Evolutionary conservation across 2,113 vertebrate species (phyloP).

Genomic region (Lophius piscatorius): DNA sequence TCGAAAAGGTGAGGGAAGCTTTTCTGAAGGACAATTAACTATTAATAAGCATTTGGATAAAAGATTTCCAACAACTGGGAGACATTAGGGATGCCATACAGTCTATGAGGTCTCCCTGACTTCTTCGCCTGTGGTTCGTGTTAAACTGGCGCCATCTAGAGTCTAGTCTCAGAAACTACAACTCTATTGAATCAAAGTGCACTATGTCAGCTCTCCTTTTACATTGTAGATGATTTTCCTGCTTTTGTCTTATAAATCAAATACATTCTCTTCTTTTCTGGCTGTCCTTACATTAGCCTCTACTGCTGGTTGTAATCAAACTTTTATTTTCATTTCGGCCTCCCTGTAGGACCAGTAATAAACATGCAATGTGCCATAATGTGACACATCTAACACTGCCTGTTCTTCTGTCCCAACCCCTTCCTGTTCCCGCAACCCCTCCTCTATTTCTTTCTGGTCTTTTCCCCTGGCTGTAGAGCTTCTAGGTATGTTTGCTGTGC

Average conservation of each 20-base stretch:
- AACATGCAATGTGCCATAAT: slow-evolving; percentile 44
- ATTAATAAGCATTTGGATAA: not conserved
- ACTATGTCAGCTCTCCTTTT: slow-evolving; percentile 26
- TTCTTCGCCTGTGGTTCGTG: not conserved
- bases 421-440: slow-evolving; percentile 18
- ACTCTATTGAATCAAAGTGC: slow-evolving; percentile 13
- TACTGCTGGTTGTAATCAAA: slow-evolving; percentile 36
- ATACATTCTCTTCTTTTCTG: slow-evolving; percentile 17
- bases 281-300: slow-evolving; percentile 21
- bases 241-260: slow-evolving; percentile 25
- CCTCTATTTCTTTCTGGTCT: slow-evolving; percentile 36
- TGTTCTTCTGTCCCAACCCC: slow-evolving; percentile 61
- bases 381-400: slow-evolving; percentile 60
- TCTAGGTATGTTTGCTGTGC: slow-evolving; percentile 69
- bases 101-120: not conserved
- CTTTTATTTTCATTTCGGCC: slow-evolving; percentile 22
- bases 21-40: no score
- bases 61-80: no score
- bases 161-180: slow-evolving; percentile 20
- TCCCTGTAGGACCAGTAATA: slow-evolving; percentile 8
- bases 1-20: slow-evolving; percentile 88
- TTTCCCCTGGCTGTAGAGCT: slow-evolving; percentile 65
- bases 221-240: slow-evolving; percentile 34
- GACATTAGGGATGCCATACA: not conserved
- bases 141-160: slow-evolving; percentile 58